phyloP scores from a whole-genome alignment of 2,888 invertebrate genomes.

The Tridacna gigas region DNA sequence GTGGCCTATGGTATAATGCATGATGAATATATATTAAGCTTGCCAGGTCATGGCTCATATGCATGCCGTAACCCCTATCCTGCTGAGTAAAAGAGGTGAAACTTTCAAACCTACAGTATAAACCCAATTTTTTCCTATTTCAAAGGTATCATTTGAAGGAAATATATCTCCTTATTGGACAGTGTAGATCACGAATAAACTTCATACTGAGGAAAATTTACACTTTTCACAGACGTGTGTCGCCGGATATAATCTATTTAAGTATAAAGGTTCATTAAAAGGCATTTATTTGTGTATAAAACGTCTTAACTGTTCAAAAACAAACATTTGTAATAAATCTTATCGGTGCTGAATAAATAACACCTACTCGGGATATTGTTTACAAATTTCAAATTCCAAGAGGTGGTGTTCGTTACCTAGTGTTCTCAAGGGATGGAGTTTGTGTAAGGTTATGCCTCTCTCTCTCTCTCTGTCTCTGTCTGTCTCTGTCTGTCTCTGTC shows the following conservation, averaged over 20 bases:
- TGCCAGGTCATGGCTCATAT: too few species aligned
- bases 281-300: constrained; percentile 22
- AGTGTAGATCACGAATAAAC: background rate
- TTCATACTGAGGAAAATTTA: background rate
- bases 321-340: constrained; percentile 8
- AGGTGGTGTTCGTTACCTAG: background rate
- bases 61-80: too few species aligned
- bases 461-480: background rate
- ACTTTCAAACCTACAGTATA: too few species aligned
- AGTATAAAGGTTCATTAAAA: constrained; percentile 21
- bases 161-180: too few species aligned
- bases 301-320: constrained; percentile 16
- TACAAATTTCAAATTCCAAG: constrained; percentile 9
- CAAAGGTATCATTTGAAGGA: too few species aligned
- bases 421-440: too few species aligned
- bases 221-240: background rate
- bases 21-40: too few species aligned
- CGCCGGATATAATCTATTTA: constrained; percentile 2
- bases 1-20: too few species aligned
- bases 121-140: too few species aligned
- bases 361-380: constrained; percentile 11
- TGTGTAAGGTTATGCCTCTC: too few species aligned
- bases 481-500: background rate
- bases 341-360: constrained; percentile 15
- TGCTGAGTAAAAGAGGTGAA: too few species aligned